A percentile compares a stretch with the other conserved stretches of the same genome.
These are phyloP conservation scores for Cichlasoma orientale DNA, from an alignment of 2,797 vertebrate genomes.

Conservation along the genomic window DNA sequence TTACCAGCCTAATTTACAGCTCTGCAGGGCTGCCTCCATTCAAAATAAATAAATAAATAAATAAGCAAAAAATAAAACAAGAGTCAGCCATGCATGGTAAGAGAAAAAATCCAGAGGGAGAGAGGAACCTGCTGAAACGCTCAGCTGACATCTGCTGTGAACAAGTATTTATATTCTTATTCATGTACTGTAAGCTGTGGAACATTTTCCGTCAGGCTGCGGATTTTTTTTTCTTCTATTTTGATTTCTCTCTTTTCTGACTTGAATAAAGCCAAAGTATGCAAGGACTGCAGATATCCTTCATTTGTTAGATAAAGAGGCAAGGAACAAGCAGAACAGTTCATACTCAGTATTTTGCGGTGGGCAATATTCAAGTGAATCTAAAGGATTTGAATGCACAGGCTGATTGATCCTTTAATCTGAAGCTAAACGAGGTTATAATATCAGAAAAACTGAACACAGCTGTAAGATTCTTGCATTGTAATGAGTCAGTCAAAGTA, in stretches of 20 bases:
- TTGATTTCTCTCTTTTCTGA: neutral
- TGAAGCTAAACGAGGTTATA: neutral
- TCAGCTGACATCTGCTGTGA: constrained; percentile 54
- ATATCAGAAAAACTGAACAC: neutral
- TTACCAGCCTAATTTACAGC: constrained; percentile 64
- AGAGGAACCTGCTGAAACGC: constrained; percentile 41
- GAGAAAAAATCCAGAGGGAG: constrained; percentile 28
- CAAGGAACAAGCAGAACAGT: neutral
- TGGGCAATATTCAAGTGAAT: neutral
- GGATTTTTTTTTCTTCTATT: neutral
- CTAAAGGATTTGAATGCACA: neutral
- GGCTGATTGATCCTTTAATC: neutral
- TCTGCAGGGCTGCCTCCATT: constrained; percentile 56
- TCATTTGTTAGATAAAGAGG: neutral
- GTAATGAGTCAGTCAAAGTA: neutral
- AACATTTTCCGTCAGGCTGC: constrained; percentile 2
- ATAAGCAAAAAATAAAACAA: constrained; percentile 62
- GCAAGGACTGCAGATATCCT: neutral
- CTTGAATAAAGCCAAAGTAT: neutral
- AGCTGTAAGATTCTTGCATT: neutral
- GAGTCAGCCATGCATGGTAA: constrained; percentile 48
- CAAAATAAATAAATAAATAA: constrained; percentile 2
- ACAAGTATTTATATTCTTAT: constrained; percentile 14
- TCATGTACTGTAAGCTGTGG: constrained; percentile 11
- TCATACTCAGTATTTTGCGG: neutral